phyloP scores from a whole-genome alignment of 2,888 invertebrate genomes.

The Nycteola revayana region DNA sequence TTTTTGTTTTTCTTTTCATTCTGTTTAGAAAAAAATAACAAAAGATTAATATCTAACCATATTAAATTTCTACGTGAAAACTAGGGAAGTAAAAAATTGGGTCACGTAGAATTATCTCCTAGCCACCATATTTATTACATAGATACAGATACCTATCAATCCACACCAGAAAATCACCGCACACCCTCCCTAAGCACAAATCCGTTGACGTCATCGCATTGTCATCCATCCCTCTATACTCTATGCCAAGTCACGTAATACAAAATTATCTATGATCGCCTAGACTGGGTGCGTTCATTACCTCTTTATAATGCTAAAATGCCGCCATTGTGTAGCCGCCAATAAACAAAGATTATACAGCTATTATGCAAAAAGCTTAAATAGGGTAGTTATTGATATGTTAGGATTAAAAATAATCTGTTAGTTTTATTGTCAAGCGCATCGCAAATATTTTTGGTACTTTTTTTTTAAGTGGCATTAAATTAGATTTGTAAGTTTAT shows the following conservation, averaged over 20 bases:
- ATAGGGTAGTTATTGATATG: conserved; percentile 51
- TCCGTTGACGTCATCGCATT: too few relatives aligned
- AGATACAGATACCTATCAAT: too few relatives aligned
- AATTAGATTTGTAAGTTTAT: conserved; percentile 3
- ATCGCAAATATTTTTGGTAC: conserved; percentile 35
- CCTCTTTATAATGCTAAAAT: conserved; percentile 46
- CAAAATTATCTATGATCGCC: conserved; percentile 20
- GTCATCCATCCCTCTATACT: conserved; percentile 39
- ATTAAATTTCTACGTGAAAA: too few relatives aligned
- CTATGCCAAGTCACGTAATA: conserved; percentile 53
- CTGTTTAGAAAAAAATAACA: too few relatives aligned
- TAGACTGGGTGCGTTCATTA: conserved; percentile 39
- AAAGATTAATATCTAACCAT: too few relatives aligned
- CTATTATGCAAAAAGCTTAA: conserved; percentile 21
- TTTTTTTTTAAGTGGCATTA: conserved; percentile 8
- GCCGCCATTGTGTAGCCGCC: conserved; percentile 26
- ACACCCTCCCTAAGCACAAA: too few relatives aligned
- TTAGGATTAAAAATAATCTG: conserved; percentile 45
- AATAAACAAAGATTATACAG: conserved; percentile 69
- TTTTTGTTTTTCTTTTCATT: too few relatives aligned
- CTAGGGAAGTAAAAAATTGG: too few relatives aligned
- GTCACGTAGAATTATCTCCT: too few relatives aligned
- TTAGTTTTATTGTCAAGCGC: conserved; percentile 32
- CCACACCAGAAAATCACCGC: too few relatives aligned
- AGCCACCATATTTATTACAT: too few relatives aligned